Conservation (phyloP, 2,113 vertebrate genomes). For the Zosterops pallidus region DNA sequence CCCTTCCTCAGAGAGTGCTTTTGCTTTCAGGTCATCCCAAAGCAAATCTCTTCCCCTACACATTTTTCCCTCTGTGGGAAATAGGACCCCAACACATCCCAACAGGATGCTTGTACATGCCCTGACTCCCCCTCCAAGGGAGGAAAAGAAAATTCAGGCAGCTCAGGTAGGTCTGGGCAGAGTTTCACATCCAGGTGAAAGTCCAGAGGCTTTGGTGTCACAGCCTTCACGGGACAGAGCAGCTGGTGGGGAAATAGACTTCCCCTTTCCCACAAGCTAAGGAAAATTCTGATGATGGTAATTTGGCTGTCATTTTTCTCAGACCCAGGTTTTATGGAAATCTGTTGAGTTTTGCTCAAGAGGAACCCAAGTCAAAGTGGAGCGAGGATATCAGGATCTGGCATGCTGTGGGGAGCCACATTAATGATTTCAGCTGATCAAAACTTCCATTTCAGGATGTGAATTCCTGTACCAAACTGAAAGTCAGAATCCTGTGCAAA, state of each 20-base stretch:
- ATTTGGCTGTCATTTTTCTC: background rate
- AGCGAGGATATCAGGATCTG: background rate
- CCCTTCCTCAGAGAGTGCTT: background rate
- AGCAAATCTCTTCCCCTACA: background rate
- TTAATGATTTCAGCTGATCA: background rate
- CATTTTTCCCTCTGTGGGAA: background rate
- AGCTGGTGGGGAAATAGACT: background rate
- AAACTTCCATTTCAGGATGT: background rate
- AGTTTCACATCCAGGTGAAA: background rate
- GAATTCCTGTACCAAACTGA: background rate
- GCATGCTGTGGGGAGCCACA: rapidly evolving
- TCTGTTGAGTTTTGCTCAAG: background rate
- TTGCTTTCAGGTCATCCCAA: background rate
- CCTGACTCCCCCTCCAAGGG: too few relatives aligned
- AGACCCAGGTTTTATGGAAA: background rate
- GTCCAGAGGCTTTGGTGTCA: background rate
- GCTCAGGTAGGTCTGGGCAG: background rate
- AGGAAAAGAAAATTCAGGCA: background rate
- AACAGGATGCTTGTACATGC: background rate
- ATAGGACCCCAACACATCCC: too few relatives aligned
- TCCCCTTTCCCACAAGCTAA: background rate
- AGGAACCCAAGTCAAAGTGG: background rate
- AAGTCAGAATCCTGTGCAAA: background rate
- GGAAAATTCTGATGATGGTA: background rate
- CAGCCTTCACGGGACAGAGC: background rate